phyloP scores from a whole-genome alignment of 2,797 vertebrate species.

The Menidia menidia region DNA sequence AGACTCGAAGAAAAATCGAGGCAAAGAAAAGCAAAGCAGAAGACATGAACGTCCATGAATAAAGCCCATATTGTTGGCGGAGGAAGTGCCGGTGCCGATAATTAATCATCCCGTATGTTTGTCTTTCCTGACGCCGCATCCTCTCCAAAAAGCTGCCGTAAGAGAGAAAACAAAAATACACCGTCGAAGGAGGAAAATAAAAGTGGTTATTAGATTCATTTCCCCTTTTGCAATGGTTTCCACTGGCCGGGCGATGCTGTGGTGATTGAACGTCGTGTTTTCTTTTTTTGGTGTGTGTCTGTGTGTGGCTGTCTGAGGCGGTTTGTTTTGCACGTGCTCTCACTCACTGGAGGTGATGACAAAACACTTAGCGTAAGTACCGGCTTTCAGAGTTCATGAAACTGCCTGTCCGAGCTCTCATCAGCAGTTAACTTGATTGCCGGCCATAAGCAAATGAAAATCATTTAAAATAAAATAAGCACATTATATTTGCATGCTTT shows the following conservation, averaged over 20 bases:
- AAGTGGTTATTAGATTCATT: constrained; percentile 73
- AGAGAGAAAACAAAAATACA: constrained; percentile 78
- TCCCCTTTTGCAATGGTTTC: constrained; percentile 65
- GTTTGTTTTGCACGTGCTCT: constrained; percentile 56
- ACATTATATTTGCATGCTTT: too few relatives aligned
- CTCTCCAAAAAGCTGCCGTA: constrained; percentile 79
- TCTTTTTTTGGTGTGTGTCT: constrained; percentile 26
- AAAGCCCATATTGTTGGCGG: constrained; percentile 71
- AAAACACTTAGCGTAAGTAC: constrained; percentile 57
- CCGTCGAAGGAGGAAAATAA: constrained; percentile 69
- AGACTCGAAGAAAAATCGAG: constrained; percentile 58
- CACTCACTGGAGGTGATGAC: constrained; percentile 56
- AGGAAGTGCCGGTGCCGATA: constrained; percentile 69
- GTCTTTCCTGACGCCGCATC: constrained; percentile 77
- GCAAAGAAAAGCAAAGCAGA: constrained; percentile 70
- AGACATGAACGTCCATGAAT: constrained; percentile 61
- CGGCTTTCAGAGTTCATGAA: constrained; percentile 25
- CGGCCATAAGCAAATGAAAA: neutral
- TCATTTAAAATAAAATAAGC: neutral
- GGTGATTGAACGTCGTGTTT: constrained; percentile 54
- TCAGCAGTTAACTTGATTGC: neutral
- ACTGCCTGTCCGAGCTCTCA: too few relatives aligned
- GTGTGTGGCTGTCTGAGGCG: constrained; percentile 31
- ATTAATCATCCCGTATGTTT: constrained; percentile 82
- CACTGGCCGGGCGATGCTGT: constrained; percentile 53